Evolutionary conservation across 2,888 invertebrate species (phyloP).

Genomic region (Pedicia rivosa): DNA sequence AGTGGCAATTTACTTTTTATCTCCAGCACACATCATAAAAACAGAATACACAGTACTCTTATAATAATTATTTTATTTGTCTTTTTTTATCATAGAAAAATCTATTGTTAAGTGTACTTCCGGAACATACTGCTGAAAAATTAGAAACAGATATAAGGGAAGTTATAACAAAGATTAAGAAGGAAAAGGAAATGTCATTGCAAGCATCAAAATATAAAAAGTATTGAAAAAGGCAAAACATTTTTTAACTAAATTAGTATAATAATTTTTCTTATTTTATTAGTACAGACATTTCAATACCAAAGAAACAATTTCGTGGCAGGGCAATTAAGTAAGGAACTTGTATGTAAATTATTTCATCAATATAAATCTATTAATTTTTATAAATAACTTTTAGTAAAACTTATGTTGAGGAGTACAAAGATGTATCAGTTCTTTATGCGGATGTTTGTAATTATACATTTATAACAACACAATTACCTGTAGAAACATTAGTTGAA

Average conservation of each 20-base stretch:
- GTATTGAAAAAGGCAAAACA: not conserved
- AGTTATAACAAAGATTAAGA: slow-evolving; percentile 37
- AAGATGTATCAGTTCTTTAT: slow-evolving; percentile 78
- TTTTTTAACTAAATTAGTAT: not conserved
- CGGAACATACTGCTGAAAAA: slow-evolving; percentile 60
- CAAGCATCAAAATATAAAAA: not conserved
- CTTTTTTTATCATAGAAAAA: slow-evolving; percentile 50
- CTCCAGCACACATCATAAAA: not conserved
- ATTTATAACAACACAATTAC: slow-evolving; percentile 65
- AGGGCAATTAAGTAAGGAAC: not conserved
- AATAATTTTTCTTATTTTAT: slow-evolving; percentile 13
- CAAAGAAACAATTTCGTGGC: not conserved
- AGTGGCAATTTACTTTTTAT: slow-evolving; percentile 1
- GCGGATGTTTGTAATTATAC: slow-evolving; percentile 93
- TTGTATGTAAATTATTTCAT: not conserved
- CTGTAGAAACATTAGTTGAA: slow-evolving; percentile 68
- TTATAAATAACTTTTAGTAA: slow-evolving; percentile 37
- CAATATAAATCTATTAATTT: not conserved
- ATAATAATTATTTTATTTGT: slow-evolving; percentile 13
- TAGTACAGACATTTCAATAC: not conserved
- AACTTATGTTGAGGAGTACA: slow-evolving; percentile 72
- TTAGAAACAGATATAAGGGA: slow-evolving; percentile 40
- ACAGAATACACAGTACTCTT: not conserved
- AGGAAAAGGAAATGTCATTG: slow-evolving; percentile 19
- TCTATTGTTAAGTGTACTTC: slow-evolving; percentile 70